phyloP scores from a whole-genome alignment of 2,888 invertebrate genomes.

The Gastracanthus pulcherrimus region DNA sequence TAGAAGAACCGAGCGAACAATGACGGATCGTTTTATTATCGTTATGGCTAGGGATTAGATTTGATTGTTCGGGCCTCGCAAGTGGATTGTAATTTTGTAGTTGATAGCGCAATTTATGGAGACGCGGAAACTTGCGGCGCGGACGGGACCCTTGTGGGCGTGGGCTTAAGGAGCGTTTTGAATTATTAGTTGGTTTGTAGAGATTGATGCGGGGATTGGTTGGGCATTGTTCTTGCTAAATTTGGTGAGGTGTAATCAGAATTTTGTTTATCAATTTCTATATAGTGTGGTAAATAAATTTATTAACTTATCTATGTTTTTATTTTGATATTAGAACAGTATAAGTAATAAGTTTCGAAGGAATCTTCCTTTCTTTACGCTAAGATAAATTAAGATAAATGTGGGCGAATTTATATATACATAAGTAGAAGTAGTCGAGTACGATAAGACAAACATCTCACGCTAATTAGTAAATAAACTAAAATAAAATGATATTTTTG shows the following conservation, averaged over 20 bases:
- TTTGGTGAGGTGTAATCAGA: neutral
- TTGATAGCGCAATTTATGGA: constrained; percentile 36
- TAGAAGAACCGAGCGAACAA: constrained; percentile 34
- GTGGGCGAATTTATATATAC: no score
- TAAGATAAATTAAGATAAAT: no score
- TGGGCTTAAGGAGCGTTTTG: neutral
- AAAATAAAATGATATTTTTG: no score
- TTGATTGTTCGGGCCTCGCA: neutral
- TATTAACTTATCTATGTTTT: no score
- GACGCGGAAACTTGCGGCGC: constrained; percentile 21
- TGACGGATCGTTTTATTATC: constrained; percentile 42
- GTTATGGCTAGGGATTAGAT: neutral
- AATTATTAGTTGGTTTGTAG: constrained; percentile 26
- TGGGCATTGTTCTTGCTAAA: neutral
- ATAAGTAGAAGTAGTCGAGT: neutral
- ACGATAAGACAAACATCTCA: neutral
- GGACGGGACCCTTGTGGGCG: neutral
- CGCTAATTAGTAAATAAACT: no score
- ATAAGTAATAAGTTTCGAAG: no score
- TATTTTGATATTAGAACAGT: no score
- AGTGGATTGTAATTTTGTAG: constrained; percentile 25
- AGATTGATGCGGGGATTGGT: constrained; percentile 1
- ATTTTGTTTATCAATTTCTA: no score
- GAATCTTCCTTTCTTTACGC: no score
- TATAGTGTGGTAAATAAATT: no score